Percentiles rank a stretch among this genome's conserved stretches.
phyloP scores from a whole-genome alignment of 2,113 vertebrate genomes.

The Microtus richardsoni region DNA sequence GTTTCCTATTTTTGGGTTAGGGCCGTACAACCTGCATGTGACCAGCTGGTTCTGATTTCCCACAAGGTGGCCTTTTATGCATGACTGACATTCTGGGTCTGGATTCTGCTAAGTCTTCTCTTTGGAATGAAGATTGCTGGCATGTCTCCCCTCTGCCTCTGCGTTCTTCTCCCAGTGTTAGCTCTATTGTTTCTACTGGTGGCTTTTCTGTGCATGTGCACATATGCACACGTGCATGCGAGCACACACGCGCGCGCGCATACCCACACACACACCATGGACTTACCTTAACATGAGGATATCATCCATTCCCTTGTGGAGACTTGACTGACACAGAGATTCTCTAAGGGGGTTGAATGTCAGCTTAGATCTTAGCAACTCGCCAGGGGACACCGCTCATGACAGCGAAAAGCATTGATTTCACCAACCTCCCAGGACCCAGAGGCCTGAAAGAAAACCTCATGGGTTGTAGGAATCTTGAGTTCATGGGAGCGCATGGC shows the following conservation, averaged over 20 bases:
- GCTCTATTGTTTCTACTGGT: slow-evolving; percentile 5
- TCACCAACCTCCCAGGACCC: not conserved
- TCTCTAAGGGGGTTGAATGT: not conserved
- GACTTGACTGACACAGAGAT: not conserved
- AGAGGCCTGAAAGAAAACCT: not conserved
- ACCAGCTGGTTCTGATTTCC: not conserved
- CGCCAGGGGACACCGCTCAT: not conserved
- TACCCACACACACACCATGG: not conserved
- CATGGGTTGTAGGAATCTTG: not conserved
- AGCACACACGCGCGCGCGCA: too few species aligned
- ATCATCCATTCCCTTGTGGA: not conserved
- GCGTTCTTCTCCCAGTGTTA: too few species aligned
- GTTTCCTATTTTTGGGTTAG: not conserved
- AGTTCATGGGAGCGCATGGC: not conserved
- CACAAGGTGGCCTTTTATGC: not conserved
- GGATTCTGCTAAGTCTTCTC: not conserved
- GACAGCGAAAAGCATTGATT: not conserved
- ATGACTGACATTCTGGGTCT: not conserved
- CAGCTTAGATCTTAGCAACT: not conserved
- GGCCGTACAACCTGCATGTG: not conserved
- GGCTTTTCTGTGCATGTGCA: not conserved
- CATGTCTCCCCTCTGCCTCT: too few species aligned
- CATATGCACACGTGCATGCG: not conserved
- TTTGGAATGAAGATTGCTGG: not conserved
- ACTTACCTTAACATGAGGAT: not conserved